Conservation (phyloP, 2,888 invertebrate genomes). For the Diaperis boleti region DNA sequence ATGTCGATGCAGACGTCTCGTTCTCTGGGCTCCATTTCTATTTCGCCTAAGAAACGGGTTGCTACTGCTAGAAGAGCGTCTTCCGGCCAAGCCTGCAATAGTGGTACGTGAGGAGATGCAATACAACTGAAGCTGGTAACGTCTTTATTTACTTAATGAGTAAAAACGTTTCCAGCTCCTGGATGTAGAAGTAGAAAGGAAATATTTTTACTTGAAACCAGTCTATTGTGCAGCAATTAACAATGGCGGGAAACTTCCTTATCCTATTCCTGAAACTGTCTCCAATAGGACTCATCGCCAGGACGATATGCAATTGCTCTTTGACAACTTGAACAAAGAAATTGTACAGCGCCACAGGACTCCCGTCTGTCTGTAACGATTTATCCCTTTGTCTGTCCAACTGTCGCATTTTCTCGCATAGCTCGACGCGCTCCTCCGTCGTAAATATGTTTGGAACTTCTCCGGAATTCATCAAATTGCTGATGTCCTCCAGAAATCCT, state of each 20-base stretch:
- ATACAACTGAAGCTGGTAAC: too few relatives aligned
- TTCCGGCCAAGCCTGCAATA: conserved; percentile 86
- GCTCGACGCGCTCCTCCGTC: conserved; percentile 87
- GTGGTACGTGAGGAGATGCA: too few relatives aligned
- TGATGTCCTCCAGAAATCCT: conserved; percentile 92
- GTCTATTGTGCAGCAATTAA: conserved; percentile 96
- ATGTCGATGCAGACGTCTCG: conserved; percentile 84
- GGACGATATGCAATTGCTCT: conserved; percentile 89
- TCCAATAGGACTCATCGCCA: conserved; percentile 93
- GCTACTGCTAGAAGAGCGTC: conserved; percentile 93
- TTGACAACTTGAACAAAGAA: conserved; percentile 89
- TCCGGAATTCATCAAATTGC: conserved; percentile 91
- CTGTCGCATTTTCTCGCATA: conserved; percentile 93
- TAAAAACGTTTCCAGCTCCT: too few relatives aligned
- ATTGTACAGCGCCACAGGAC: conserved; percentile 89
- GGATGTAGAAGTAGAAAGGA: too few relatives aligned
- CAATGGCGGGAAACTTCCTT: conserved; percentile 91
- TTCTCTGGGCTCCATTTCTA: conserved; percentile 82
- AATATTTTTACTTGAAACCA: conserved; percentile 84
- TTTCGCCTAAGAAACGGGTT: conserved; percentile 81
- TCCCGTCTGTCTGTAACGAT: conserved; percentile 91
- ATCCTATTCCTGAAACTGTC: conserved; percentile 85
- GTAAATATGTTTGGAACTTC: conserved; percentile 93
- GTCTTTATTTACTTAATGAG: too few relatives aligned
- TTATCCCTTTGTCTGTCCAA: conserved; percentile 91